phyloP scores from a whole-genome alignment of 1,140 invertebrate genomes.

The Cydia amplana region DNA sequence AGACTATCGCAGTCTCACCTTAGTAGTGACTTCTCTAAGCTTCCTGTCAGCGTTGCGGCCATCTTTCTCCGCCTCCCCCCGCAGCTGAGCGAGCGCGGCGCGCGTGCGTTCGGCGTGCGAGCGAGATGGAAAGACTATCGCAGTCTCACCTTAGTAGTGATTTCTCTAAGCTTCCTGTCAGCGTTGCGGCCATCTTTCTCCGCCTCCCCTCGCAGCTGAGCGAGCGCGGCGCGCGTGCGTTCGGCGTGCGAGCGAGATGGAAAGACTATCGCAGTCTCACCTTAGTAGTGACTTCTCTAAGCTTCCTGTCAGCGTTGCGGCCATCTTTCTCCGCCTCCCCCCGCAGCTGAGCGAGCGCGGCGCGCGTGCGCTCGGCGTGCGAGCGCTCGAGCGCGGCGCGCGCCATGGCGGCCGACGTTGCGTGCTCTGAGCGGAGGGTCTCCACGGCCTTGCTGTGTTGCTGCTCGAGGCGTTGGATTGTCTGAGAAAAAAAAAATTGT shows the following conservation, averaged over 20 bases:
- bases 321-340: constrained; percentile 56
- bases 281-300: constrained; percentile 59
- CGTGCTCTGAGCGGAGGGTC: constrained; percentile 52
- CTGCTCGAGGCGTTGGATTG: constrained; percentile 53
- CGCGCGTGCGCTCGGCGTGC: constrained; percentile 58
- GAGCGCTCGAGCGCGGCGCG: constrained; percentile 53
- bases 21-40: constrained; percentile 58
- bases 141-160: constrained; percentile 54
- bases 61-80: constrained; percentile 56
- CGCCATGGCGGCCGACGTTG: constrained; percentile 45
- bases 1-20: constrained; percentile 44
- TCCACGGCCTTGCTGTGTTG: constrained; percentile 52
- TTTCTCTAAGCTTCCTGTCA: constrained; percentile 63
- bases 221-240: constrained; percentile 54
- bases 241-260: constrained; percentile 47
- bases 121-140: neutral
- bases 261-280: constrained; percentile 40
- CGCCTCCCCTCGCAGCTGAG: constrained; percentile 54
- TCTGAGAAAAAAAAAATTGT: constrained; percentile 48
- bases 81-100: constrained; percentile 54
- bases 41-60: constrained; percentile 60
- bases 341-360: constrained; percentile 56
- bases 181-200: constrained; percentile 58
- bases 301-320: constrained; percentile 61
- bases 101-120: constrained; percentile 57